Evolutionary conservation across 2,888 invertebrate species (phyloP), one percentile per base, ranked within the genome.

Genomic region (Apotomis capreana): DNA sequence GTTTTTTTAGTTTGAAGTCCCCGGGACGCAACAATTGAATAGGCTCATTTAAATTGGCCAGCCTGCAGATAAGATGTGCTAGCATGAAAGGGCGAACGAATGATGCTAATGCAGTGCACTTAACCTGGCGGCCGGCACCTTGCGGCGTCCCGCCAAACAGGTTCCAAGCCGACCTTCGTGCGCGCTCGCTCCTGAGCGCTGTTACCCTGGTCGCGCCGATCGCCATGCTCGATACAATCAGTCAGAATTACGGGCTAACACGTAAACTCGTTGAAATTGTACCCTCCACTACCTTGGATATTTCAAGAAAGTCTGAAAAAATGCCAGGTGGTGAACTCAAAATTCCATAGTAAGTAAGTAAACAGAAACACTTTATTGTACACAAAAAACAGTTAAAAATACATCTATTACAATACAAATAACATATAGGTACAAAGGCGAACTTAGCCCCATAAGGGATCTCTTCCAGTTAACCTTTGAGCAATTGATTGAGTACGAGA

Each of bases 71-170:
- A 91, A 91, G 89, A 83, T 84, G 85, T 52, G 61, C 70, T 70
- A 69, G 89, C 89, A 88, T 87, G 88, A 91, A 92, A 91, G 91
- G 90, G 90, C 89, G 85, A 85, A 84, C 89, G 91, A 89, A 26
- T 88, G 89, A 90, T 88, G 88, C 84, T 91, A 92, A 90, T 91
- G 87, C 87, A 89, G 87, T 87, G 90, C 89, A 90, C 89, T 91
- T 90, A 92, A 90, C 88, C 87, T 84, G 87, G 89, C 87, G 87
- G 81, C 81, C 86, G 88, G 90, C 92, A 92, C 92, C 91, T 92
- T 92, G 91, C 89, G 83, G 81, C 84, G 86, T 87, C 87, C 90
- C 84, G 85, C 84, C 84, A 89, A 92, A 93, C 92, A 88, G 91
- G 92, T 93, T 93, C 83, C 79, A 75, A 76, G 80, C 78, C 91